These are phyloP conservation scores for Bombus sylvicola DNA, from an alignment of 1,140 invertebrate genomes.

Conservation along the genomic window DNA sequence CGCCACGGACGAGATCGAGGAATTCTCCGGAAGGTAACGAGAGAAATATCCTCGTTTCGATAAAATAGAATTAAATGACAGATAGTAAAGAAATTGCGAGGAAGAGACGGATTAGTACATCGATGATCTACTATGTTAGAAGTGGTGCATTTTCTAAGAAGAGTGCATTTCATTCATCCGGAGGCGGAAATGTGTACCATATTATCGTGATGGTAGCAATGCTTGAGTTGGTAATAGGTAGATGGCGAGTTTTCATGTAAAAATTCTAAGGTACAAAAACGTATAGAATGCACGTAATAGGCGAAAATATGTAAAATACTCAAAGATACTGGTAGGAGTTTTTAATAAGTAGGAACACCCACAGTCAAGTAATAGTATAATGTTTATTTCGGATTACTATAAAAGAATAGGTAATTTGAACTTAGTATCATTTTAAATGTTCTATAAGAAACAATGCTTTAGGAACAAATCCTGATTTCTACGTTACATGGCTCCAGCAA, in stretches of 20 bases:
- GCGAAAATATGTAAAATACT: too few relatives aligned
- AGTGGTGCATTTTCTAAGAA: not conserved
- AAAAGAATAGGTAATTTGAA: too few relatives aligned
- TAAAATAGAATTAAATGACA: constrained; percentile 21
- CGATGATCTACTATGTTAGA: not conserved
- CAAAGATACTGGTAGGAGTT: too few relatives aligned
- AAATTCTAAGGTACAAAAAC: not conserved
- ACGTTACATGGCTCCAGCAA: too few relatives aligned
- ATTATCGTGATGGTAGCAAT: not conserved
- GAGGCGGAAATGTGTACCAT: not conserved
- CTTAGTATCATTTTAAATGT: too few relatives aligned
- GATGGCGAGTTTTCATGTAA: not conserved
- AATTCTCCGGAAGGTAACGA: constrained; percentile 53
- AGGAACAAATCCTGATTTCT: too few relatives aligned
- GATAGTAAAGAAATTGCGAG: not conserved
- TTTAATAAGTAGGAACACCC: too few relatives aligned
- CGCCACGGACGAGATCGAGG: constrained; percentile 38
- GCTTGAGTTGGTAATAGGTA: not conserved
- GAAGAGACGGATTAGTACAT: too few relatives aligned
- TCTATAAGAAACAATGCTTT: too few relatives aligned
- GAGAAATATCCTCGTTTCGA: constrained; percentile 28
- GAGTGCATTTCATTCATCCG: not conserved
- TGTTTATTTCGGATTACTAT: too few relatives aligned
- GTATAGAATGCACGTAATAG: not conserved
- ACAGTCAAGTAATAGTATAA: too few relatives aligned